Evolutionary conservation across 1,140 invertebrate genomes (phyloP), one percentile per base, ranked within the genome.

Genomic region (Lepidostoma basale): DNA sequence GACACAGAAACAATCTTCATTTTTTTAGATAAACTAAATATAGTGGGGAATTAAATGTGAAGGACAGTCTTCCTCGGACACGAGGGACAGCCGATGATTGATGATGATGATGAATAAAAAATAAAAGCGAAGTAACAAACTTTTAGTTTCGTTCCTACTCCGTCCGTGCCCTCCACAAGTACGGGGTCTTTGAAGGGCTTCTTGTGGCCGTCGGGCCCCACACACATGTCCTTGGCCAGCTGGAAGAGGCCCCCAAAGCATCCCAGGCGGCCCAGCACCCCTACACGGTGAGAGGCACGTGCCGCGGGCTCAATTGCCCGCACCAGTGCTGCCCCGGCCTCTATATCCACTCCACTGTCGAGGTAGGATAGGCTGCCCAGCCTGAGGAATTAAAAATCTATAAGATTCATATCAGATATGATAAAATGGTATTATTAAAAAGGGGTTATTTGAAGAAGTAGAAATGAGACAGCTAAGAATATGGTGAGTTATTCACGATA

Each of bases 191-290:
- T 87, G 70, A 88, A 89, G 0, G 45, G 87, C 80, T 74, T 74
- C 65, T 64, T 69, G 5, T 60, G 8, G 42, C 67, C 73, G 16
- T 63, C 30, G 42, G 28, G 33, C 58, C 70, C 62, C 3, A 68
- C 63, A 62, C 81, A 78, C 9, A 33, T 68, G 72, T 86, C 81
- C 3, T 85, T 83, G 4, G 84, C 85, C 1, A 87, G 68, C 74
- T 98, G 95, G 83, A 98, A 98, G 0, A 98, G 82, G 0, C 94
- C 97, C 42, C 96, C 97, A 82, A 98, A 99, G 20, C 92, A 91
- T 26, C 97, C 97, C 66, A 99, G 86, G 0, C 87, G 81, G 20
- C 93, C 92, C 22, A 95, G 74, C 40, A 92, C 89, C 1, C 95
- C 96, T 1, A 79, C 78, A 52, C 86, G 85, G 70, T 88, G 85